phyloP scores from a whole-genome alignment of 92 coral and sea anemone species.

The Umimayanthus kanabou region DNA sequence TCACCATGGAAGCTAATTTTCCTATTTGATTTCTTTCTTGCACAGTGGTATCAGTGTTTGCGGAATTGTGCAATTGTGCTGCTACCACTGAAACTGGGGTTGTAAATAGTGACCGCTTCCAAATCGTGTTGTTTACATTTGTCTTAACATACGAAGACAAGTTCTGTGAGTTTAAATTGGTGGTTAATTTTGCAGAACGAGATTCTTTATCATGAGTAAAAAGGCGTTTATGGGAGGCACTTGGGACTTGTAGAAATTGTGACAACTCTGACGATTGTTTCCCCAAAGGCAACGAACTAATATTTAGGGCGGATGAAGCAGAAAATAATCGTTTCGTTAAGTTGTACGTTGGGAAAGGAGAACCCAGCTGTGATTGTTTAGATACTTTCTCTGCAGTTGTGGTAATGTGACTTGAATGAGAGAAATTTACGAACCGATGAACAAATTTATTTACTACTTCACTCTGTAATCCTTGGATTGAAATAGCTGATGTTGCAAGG shows the following conservation, averaged over 20 bases:
- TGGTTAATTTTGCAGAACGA: background rate
- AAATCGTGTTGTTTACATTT: background rate
- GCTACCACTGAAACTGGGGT: background rate
- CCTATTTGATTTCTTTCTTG: background rate
- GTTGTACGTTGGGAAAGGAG: background rate
- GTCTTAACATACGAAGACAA: background rate
- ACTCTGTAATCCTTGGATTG: background rate
- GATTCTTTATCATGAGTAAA: background rate
- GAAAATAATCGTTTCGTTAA: background rate
- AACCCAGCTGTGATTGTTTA: background rate
- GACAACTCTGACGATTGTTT: background rate
- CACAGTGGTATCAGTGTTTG: no score
- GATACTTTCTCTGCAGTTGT: background rate
- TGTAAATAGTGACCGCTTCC: background rate
- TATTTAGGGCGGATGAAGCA: background rate
- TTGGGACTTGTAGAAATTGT: background rate
- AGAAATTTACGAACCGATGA: background rate
- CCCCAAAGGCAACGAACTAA: background rate
- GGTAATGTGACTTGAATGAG: background rate
- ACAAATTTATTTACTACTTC: no score
- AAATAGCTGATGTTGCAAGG: background rate
- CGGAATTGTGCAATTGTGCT: background rate
- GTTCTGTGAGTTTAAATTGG: background rate
- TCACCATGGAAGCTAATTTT: background rate
- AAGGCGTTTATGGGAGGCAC: background rate